phyloP scores from a whole-genome alignment of 2,888 invertebrate genomes.

The Camptogramma bilineatum region DNA sequence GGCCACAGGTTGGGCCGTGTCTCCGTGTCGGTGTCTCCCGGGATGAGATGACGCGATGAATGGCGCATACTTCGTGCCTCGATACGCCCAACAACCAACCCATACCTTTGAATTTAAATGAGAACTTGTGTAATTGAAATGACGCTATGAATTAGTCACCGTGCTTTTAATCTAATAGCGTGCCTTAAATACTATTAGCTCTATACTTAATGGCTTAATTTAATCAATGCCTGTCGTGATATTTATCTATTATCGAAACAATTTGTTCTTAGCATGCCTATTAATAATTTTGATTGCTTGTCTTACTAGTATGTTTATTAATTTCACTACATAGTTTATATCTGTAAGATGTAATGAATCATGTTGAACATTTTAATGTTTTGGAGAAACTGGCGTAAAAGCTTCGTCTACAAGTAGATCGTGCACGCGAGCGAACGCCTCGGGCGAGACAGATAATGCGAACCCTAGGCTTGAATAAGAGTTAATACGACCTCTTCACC shows the following conservation, averaged over 20 bases:
- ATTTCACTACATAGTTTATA: conserved; percentile 20
- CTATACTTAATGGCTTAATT: conserved; percentile 45
- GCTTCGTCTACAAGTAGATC: conserved; percentile 37
- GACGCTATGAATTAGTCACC: conserved; percentile 63
- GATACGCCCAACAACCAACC: conserved; percentile 72
- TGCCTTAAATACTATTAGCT: conserved; percentile 40
- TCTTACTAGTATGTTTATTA: conserved; percentile 25
- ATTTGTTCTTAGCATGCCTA: conserved; percentile 29
- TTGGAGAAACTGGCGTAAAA: conserved; percentile 17
- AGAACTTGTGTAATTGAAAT: conserved; percentile 75
- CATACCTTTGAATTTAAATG: conserved; percentile 76
- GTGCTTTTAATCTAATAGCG: conserved; percentile 41
- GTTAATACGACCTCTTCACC: conserved; percentile 80
- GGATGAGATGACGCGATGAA: conserved; percentile 69
- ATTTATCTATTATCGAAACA: conserved; percentile 34
- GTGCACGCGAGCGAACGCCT: conserved; percentile 62
- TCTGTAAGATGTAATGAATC: background rate
- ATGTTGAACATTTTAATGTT: conserved; percentile 17
- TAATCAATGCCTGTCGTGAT: conserved; percentile 35
- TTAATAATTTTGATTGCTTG: conserved; percentile 35
- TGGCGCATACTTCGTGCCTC: conserved; percentile 71
- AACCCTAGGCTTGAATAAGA: conserved; percentile 76
- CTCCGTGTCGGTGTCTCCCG: conserved; percentile 29
- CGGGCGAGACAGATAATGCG: conserved; percentile 72
- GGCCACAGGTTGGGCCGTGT: conserved; percentile 1